Base-by-base conservation (phyloP, 2,797 vertebrate species). In the Lagodon rhomboides region DNA sequence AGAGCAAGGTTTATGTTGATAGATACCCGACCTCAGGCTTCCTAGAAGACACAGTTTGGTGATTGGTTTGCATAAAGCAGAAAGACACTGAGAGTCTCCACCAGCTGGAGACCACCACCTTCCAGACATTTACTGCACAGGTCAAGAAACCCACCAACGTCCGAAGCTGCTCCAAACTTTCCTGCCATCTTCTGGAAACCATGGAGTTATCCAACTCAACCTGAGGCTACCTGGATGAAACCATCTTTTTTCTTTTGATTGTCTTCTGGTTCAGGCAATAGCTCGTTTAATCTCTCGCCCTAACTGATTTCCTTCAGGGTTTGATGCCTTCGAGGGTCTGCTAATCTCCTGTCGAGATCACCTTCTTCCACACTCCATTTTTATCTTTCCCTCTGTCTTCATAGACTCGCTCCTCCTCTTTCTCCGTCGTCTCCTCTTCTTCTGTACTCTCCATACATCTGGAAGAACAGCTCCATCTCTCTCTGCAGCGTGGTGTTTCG, bases 401-500 rank as follows among this genome's bases (percentile, higher is more conserved):
- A 96, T 73, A 96, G 93, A 60, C 94, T 95, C 10, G 75, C 81
- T 60, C 87, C 69, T 16, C 62, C 65, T 65, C 61, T 56, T 55
- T 49, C 78, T 20, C 12, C 68, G 0, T 49, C 75, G 18, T 55
- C 65, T n/a, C 66, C 85, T 49, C 71, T 84, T 30, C 64, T 82
- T 44, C 70, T 92, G 77, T 86, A 86, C 79, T 95, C 93, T 53
- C 94, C 87, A 0, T 94, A 95, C 73, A 90, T 95, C 74, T 94
- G 84, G 68, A 95, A 96, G 87, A 96, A 96, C 51, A 93, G 75
- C 81, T 96, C 95, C 94, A 95, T 96, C 87, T 96, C 95, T 17
- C 70, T 91, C 79, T 96, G 95, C 73, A 97, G 92, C 0, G 55
- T 88, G 82, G 86, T 12, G 20, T 97, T 97, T 16, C 89, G 89